Evolutionary conservation across 2,797 vertebrate species (phyloP).

Genomic region (Glossophaga mutica): DNA sequence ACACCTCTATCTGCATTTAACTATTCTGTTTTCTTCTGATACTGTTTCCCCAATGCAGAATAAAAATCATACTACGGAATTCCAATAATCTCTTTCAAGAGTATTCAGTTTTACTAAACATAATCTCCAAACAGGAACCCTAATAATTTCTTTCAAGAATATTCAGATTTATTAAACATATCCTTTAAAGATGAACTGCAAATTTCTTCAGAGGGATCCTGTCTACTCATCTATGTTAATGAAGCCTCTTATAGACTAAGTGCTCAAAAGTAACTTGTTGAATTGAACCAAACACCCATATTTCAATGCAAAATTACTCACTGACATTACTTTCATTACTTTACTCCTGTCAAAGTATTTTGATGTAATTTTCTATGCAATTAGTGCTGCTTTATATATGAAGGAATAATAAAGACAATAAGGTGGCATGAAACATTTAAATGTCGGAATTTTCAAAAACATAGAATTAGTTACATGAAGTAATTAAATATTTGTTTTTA

Average conservation of each 20-base stretch:
- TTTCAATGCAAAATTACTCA: constrained; percentile 14
- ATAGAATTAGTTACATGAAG: not conserved
- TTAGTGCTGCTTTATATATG: not conserved
- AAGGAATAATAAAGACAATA: not conserved
- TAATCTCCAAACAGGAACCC: not conserved
- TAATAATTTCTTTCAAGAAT: constrained; percentile 1
- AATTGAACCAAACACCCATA: not conserved
- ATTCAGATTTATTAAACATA: constrained; percentile 8
- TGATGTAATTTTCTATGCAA: not conserved
- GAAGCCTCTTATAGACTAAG: not conserved
- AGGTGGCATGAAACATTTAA: not conserved
- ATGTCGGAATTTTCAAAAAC: not conserved
- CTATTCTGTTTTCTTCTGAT: not conserved
- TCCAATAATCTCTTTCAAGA: not conserved
- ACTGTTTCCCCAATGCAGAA: not conserved
- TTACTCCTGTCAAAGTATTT: constrained; percentile 28
- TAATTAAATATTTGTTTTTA: not conserved
- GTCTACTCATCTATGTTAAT: not conserved
- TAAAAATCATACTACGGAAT: not conserved
- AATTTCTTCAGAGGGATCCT: not conserved
- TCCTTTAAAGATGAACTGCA: not conserved
- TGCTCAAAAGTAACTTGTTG: not conserved
- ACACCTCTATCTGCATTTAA: not conserved
- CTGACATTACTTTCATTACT: constrained; percentile 2
- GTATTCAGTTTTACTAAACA: constrained; percentile 8